Conservation (phyloP, 2,888 invertebrate species). For the Nowickia ferox region DNA sequence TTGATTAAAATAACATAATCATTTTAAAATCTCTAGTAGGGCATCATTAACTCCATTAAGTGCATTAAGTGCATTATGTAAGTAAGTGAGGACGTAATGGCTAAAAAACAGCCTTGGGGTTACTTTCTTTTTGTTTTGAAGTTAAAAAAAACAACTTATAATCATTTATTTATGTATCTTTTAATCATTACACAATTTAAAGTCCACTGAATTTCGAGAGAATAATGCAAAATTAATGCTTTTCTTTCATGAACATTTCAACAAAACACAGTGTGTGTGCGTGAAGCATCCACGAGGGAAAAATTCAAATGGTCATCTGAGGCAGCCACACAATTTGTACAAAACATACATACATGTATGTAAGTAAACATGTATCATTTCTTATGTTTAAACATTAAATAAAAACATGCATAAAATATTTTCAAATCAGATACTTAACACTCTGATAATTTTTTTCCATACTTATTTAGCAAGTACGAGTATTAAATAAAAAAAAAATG, state of each 20-base stretch:
- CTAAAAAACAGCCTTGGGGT: neutral
- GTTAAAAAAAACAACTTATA: neutral
- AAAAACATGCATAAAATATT: constrained; percentile 24
- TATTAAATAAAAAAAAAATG: constrained; percentile 5
- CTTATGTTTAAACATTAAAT: neutral
- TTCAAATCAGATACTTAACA: constrained; percentile 4
- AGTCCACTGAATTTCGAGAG: constrained; percentile 28
- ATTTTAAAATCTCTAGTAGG: too few species aligned
- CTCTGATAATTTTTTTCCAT: neutral
- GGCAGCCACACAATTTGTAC: constrained; percentile 24
- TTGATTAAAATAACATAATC: too few species aligned
- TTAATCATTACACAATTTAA: constrained; percentile 18
- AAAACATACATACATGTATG: neutral
- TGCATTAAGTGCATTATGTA: too few species aligned
- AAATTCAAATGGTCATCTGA: constrained; percentile 22
- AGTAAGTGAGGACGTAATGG: neutral
- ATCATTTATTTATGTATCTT: constrained; percentile 6
- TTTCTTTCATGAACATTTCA: constrained; percentile 5
- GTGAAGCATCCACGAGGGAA: neutral
- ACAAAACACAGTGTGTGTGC: neutral
- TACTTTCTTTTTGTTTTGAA: neutral
- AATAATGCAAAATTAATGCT: constrained; percentile 21
- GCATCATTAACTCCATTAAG: too few species aligned
- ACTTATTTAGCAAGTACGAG: neutral
- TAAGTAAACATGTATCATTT: neutral